These are phyloP conservation scores for Myodes glareolus DNA, from an alignment of 2,113 vertebrate genomes.

Conservation along the genomic window DNA sequence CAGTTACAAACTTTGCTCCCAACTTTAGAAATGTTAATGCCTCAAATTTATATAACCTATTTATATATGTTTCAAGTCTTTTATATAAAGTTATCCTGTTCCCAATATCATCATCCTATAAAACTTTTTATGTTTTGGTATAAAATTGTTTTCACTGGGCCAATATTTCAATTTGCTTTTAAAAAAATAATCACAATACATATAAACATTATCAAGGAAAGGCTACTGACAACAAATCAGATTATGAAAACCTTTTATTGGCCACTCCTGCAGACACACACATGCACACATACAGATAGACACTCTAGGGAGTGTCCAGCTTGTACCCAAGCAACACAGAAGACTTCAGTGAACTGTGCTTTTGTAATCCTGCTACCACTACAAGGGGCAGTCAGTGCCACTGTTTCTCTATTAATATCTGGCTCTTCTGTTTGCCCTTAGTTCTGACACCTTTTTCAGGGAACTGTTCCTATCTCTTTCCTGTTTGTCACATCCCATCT, in stretches of 20 bases:
- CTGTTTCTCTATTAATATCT: not conserved
- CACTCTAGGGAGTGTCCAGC: not conserved
- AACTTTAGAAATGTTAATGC: slow-evolving; percentile 11
- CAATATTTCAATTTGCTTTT: slow-evolving; percentile 27
- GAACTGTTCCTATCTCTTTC: not conserved
- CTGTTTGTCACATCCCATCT: not conserved
- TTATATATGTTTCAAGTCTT: not conserved
- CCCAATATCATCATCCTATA: not conserved
- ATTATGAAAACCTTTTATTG: not conserved
- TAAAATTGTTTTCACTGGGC: not conserved
- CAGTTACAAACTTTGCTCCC: slow-evolving; percentile 7
- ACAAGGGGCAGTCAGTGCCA: not conserved
- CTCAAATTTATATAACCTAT: not conserved
- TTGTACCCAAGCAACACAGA: not conserved
- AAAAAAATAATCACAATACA: slow-evolving; percentile 5
- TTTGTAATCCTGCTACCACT: not conserved
- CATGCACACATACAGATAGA: not conserved
- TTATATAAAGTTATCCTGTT: slow-evolving; percentile 41
- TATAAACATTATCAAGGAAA: slow-evolving; percentile 4
- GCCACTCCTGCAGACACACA: too few relatives aligned
- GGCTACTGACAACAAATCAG: not conserved
- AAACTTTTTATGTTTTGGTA: slow-evolving; percentile 35
- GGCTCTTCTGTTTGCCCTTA: not conserved
- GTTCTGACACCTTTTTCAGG: not conserved
- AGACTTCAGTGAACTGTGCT: not conserved